phyloP scores from a whole-genome alignment of 2,888 invertebrate species.

The Cerceris ruficornis region DNA sequence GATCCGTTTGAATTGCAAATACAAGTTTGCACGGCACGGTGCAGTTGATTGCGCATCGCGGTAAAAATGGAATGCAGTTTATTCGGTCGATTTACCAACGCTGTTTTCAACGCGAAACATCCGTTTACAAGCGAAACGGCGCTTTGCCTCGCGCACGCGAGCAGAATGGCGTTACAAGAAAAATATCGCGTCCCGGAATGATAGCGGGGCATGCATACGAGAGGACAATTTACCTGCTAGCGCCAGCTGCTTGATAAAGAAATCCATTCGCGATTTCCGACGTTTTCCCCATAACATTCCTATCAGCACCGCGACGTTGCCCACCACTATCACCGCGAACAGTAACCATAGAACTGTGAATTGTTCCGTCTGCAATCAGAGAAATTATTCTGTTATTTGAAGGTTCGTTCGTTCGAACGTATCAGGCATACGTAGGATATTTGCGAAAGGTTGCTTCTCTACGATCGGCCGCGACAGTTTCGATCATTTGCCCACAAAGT shows the following conservation, averaged over 20 bases:
- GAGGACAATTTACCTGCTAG: slow-evolving; percentile 88
- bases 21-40: neutral
- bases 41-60: too few relatives aligned
- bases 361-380: slow-evolving; percentile 89
- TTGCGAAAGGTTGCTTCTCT: too few relatives aligned
- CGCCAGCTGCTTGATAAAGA: slow-evolving; percentile 96
- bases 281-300: slow-evolving; percentile 92
- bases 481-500: neutral
- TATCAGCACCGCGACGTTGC: slow-evolving; percentile 93
- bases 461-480: neutral
- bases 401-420: neutral
- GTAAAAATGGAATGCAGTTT: too few relatives aligned
- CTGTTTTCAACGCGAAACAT: too few relatives aligned
- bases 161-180: too few relatives aligned
- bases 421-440: neutral
- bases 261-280: slow-evolving; percentile 96
- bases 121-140: too few relatives aligned
- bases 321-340: slow-evolving; percentile 92
- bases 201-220: neutral
- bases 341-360: slow-evolving; percentile 93
- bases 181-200: too few relatives aligned
- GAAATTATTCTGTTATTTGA: neutral
- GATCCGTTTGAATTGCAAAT: neutral
- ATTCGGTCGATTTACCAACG: too few relatives aligned
- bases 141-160: too few relatives aligned